Evolutionary conservation across 30 jellyfish, hydroid and myxozoan genomes (phyloP), one percentile per base, ranked within the genome.

Genomic region (Hydractinia echinata): DNA sequence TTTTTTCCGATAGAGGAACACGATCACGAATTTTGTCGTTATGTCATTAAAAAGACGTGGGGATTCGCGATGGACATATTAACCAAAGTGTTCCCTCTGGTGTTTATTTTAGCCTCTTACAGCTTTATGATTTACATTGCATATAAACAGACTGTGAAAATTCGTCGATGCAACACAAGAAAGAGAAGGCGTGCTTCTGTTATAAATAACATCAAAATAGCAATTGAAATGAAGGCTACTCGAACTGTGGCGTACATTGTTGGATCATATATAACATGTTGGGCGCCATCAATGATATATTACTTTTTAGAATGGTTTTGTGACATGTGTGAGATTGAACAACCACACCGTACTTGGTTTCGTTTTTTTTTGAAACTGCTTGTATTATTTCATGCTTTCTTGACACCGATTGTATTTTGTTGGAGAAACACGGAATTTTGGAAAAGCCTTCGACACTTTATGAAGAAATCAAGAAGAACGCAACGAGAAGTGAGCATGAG

Each of bases 361-460:
- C 88, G 84, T 44, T 88, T 88, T 77, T 72, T 88, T 11, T 68
- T 88, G 3, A 88, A 88, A 73, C 79, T 88, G 6, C 86, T 88
- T 56, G 96, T 88, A 61, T 62, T 76, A 19, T 44, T 83, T 30
- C 50, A 83, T 68, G 96, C 96, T 6, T 76, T 88, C 14, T 66
- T 88, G 8, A 77, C 96, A n/a, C 95, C 96, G 8, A 79, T 88
- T 5, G 73, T 88, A 8, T 88, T 88, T 72, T 88, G 81, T 87
- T 88, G 96, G 94, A 72, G 79, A 55, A 88, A 90, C 81, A 77
- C 72, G 76, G 82, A 58, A 14, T 88, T 88, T 67, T 79, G 90
- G 16, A 84, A 71, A 14, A 53, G 67, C 44, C 44, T 30, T 30
- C 44, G 1, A 30, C 2, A 30, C 2, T 30, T 30, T 30, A 30